Conservation (phyloP, 2,113 vertebrate species). For the Daboia siamensis region DNA sequence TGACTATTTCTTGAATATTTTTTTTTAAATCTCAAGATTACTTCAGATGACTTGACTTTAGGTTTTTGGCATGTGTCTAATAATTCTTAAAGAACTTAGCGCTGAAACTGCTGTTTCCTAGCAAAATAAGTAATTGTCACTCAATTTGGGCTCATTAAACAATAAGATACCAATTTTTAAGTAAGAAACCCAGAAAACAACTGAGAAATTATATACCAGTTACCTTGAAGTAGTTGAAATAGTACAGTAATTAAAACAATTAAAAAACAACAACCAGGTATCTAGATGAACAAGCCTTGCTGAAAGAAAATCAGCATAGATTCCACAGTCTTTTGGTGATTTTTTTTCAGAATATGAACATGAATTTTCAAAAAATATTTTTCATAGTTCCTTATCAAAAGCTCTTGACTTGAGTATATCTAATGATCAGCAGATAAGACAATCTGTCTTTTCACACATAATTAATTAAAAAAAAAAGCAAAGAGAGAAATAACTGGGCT, state of each 20-base stretch:
- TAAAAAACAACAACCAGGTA: background rate
- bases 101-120: background rate
- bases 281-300: background rate
- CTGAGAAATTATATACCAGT: background rate
- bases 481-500: background rate
- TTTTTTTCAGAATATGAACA: background rate
- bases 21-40: background rate
- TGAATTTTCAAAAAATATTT: background rate
- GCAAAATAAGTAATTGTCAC: background rate
- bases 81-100: background rate
- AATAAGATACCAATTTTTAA: background rate
- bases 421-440: background rate
- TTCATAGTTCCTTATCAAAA: background rate
- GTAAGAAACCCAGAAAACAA: background rate
- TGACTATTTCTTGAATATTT: background rate
- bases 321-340: background rate
- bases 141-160: background rate
- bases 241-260: background rate
- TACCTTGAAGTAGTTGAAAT: background rate
- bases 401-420: background rate
- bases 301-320: background rate
- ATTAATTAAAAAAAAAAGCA: background rate
- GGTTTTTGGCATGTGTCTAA: background rate
- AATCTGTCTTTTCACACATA: background rate
- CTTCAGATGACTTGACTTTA: background rate